Conservation (phyloP, 2,113 vertebrate genomes). For the Hydropotes inermis region DNA sequence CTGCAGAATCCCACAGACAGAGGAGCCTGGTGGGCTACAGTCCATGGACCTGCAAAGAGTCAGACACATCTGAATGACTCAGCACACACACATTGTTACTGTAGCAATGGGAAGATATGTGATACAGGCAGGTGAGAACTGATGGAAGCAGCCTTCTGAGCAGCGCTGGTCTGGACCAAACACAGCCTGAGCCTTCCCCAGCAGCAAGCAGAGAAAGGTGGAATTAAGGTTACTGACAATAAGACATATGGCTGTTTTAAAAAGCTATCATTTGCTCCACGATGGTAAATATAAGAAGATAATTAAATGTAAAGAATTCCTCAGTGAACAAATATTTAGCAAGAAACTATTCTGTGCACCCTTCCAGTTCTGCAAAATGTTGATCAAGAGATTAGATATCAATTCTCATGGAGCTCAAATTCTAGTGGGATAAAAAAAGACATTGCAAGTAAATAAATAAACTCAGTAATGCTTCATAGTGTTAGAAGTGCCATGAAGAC, state of each 20-base stretch:
- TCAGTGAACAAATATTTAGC: constrained; percentile 33
- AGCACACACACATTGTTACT: not conserved
- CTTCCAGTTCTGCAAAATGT: not conserved
- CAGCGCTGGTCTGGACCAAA: not conserved
- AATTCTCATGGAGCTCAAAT: not conserved
- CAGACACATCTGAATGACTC: not conserved
- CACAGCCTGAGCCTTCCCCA: not conserved
- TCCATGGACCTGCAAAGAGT: not conserved
- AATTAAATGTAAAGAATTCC: constrained; percentile 25
- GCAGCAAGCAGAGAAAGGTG: not conserved
- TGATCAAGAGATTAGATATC: constrained; percentile 10
- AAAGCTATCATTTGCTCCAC: not conserved
- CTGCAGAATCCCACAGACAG: not conserved
- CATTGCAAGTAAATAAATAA: not conserved
- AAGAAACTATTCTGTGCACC: not conserved
- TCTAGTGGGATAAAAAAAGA: not conserved
- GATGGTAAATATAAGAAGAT: not conserved
- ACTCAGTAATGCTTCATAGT: not conserved
- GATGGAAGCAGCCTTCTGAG: accelerated
- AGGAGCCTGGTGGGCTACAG: not conserved
- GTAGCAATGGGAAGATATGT: not conserved
- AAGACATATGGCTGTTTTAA: not conserved
- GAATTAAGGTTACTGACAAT: not conserved
- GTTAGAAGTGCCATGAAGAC: not conserved
- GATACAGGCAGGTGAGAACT: not conserved